A percentile compares a stretch with the other conserved stretches of the same genome.
Conservation (phyloP, 1,140 invertebrate genomes). For the Himalopsyche phryganea region DNA sequence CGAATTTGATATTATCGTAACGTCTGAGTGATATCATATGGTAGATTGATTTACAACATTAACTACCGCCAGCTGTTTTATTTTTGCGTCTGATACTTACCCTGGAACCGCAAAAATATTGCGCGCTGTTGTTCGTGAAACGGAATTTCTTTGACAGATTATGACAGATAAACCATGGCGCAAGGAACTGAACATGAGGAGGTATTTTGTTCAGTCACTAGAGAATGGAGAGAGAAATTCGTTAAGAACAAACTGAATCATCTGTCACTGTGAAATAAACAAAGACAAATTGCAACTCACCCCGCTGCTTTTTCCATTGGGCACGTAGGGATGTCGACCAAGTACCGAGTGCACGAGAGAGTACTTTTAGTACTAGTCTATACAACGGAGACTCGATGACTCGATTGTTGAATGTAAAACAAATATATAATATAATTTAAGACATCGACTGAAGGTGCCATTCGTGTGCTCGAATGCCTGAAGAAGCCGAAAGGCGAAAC, state of each 20-base stretch:
- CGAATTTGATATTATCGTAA: no score
- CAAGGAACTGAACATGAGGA: constrained; percentile 1
- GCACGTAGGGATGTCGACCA: background rate
- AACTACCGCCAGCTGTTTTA: background rate
- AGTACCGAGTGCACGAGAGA: background rate
- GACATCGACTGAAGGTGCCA: no score
- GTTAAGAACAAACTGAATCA: constrained; percentile 26
- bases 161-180: constrained; percentile 22
- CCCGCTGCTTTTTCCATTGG: constrained; percentile 2
- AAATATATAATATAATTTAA: no score
- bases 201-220: constrained; percentile 22
- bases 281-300: constrained; percentile 28
- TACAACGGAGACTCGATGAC: no score
- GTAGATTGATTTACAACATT: no score
- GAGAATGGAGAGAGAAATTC: constrained; percentile 24
- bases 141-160: constrained; percentile 13
- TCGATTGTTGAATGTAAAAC: no score
- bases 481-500: no score
- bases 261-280: constrained; percentile 29
- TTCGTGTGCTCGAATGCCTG: no score
- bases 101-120: constrained; percentile 1
- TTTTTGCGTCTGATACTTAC: background rate
- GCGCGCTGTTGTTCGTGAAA: no score
- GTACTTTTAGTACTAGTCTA: background rate
- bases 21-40: no score